Evolutionary conservation across 2,797 vertebrate species (phyloP).

Genomic region (Percopsis omiscomaycus): DNA sequence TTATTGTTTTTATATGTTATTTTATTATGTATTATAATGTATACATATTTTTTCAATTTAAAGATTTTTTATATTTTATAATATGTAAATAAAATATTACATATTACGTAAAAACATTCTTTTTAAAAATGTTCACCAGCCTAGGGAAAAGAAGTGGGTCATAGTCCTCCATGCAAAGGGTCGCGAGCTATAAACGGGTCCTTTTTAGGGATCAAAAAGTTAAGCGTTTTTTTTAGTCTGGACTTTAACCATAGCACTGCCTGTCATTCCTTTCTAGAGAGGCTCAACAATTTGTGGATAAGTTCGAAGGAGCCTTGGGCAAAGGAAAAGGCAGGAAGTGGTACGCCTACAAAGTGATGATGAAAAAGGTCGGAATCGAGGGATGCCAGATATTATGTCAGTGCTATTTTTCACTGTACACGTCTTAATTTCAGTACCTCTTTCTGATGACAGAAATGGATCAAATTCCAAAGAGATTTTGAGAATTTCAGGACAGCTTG

Average conservation of each 20-base stretch:
- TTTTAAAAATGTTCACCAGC: too few relatives aligned
- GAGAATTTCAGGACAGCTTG: constrained; percentile 95
- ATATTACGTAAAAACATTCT: too few relatives aligned
- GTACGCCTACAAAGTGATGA: constrained; percentile 94
- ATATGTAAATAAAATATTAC: too few relatives aligned
- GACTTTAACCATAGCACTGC: background rate
- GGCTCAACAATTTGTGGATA: constrained; percentile 94
- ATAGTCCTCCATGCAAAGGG: too few relatives aligned
- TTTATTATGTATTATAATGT: too few relatives aligned
- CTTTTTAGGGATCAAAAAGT: background rate
- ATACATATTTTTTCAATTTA: too few relatives aligned
- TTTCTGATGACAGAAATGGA: constrained; percentile 87
- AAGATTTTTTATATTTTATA: too few relatives aligned
- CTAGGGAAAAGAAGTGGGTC: too few relatives aligned
- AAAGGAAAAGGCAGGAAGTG: constrained; percentile 93
- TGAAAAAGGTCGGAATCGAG: constrained; percentile 75
- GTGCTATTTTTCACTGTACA: background rate
- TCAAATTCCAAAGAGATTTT: constrained; percentile 98
- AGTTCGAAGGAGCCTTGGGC: constrained; percentile 95
- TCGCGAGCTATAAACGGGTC: background rate
- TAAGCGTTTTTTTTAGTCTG: too few relatives aligned
- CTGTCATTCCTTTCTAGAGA: constrained; percentile 76
- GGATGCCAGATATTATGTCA: background rate
- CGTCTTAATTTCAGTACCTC: too few relatives aligned
- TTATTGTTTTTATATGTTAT: too few relatives aligned